A percentile compares a stretch with the other conserved stretches of the same genome.
phyloP scores from a whole-genome alignment of 1,140 invertebrate genomes.

The Brachionus angularis region DNA sequence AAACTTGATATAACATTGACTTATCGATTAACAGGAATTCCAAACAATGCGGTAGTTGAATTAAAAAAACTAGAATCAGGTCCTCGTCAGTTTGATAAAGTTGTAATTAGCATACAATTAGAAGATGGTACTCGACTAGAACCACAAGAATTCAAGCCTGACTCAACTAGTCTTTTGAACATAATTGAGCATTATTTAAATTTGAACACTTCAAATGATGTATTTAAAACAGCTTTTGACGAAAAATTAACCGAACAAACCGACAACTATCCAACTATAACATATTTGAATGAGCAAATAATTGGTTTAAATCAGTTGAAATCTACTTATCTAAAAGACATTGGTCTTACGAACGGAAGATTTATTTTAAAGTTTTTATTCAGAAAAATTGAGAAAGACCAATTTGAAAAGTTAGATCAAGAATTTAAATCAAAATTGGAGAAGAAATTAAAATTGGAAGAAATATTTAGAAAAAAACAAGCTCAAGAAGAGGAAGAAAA shows the following conservation, averaged over 20 bases:
- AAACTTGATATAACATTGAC: constrained; percentile 9
- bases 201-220: not conserved
- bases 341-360: constrained; percentile 17
- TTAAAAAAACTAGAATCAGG: constrained; percentile 22
- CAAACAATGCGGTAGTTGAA: constrained; percentile 38
- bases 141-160: constrained; percentile 15
- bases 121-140: constrained; percentile 27
- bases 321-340: constrained; percentile 14
- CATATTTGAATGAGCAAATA: constrained; percentile 37
- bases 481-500: not conserved
- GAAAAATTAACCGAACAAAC: not conserved
- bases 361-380: constrained; percentile 20
- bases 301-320: constrained; percentile 12
- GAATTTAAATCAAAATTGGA: constrained; percentile 11
- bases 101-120: constrained; percentile 19
- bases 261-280: not conserved
- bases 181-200: constrained; percentile 4
- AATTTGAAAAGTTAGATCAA: constrained; percentile 7
- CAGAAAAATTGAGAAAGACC: not conserved
- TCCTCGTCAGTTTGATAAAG: not conserved
- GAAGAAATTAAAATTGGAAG: constrained; percentile 8
- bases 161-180: constrained; percentile 2
- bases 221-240: not conserved
- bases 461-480: constrained; percentile 15
- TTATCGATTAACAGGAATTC: not conserved